Evolutionary conservation across 2,888 invertebrate genomes (phyloP), one percentile per base, ranked within the genome.

Genomic region (Neuroscelio doddi): DNA sequence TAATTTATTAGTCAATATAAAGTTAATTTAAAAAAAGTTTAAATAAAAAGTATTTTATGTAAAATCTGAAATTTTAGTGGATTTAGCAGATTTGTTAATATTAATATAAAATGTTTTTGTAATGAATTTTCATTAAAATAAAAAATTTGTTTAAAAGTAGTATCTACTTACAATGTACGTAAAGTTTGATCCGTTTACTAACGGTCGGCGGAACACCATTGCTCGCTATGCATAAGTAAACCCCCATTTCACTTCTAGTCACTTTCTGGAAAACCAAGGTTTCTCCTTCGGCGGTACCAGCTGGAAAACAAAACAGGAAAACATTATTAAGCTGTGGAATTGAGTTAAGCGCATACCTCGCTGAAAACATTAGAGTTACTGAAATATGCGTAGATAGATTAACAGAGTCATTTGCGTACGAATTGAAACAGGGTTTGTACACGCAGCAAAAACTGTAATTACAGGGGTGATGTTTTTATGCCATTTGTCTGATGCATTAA

Each of bases 101-200:
- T 30, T 9, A n/a, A n/a, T n/a, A n/a, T n/a, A n/a, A n/a, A n/a
- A n/a, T n/a, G n/a, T n/a, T n/a, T n/a, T n/a, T n/a, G n/a, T n/a
- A n/a, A n/a, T n/a, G n/a, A n/a, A n/a, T n/a, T n/a, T n/a, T n/a
- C n/a, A n/a, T n/a, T n/a, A n/a, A n/a, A n/a, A n/a, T n/a, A n/a
- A n/a, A n/a, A n/a, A n/a, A n/a, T n/a, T n/a, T n/a, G n/a, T n/a
- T n/a, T n/a, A n/a, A n/a, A 34, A 34, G 10, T 7, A 29, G 9
- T 16, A 15, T n/a, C 68, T 87, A 93, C 94, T 94, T 85, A 95
- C 95, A 95, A 86, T 95, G 93, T 73, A 95, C 94, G 85, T 94
- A 94, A 64, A 95, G 89, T 92, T 93, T 94, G 89, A 95, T 92
- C 83, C 94, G 88, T 86, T 95, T 94, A 88, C 94, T 94, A 82